Evolutionary conservation across 2,113 vertebrate species (phyloP), one percentile per base, ranked within the genome.

Genomic region (Otis tarda): DNA sequence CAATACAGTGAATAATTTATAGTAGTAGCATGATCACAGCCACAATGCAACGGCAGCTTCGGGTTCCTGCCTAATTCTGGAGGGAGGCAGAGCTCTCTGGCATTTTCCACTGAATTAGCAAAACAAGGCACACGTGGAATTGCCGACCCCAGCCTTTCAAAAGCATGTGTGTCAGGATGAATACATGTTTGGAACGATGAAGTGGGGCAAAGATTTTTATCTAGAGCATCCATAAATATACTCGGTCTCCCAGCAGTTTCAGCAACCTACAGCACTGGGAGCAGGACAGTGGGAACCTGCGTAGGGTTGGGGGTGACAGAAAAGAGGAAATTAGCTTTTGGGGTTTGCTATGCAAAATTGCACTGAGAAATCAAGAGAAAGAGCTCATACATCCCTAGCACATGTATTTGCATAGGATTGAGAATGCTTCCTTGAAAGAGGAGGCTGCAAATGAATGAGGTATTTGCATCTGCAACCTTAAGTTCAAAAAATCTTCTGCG

Each of bases 1-100:
- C 37, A 73, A 85, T 57, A 89, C 74, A 60, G 75, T 97, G 97
- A 98, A 98, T 97, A 97, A 98, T 98, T 98, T 94, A 98, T 97
- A 83, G 85, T 90, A 56, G 97, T 93, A 93, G 91, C 83, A 69
- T 88, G 94, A 97, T 96, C 96, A 83, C 56, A 52, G 37, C 45
- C 69, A 93, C 63, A 93, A 68, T 64, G 94, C 87, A 81, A 90
- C 70, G 76, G 94, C 95, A 93, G 91, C 92, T 95, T 94, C 15
- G n/a, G n/a, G 87, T 73, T 93, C 85, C 95, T 86, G 91, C 87
- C 92, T 97, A 83, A 94, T 97, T 94, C 95, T 21, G 84, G 95
- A 97, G 69, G 64, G 83, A 96, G 93, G 90, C 84, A 88, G 94
- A 52, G 33, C 91, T 95, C 90, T 97, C 95, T 96, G 87, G 97